Percentiles rank a stretch among this genome's conserved stretches.
Conservation (phyloP, 2,113 vertebrate genomes). For the Salvelinus fontinalis region DNA sequence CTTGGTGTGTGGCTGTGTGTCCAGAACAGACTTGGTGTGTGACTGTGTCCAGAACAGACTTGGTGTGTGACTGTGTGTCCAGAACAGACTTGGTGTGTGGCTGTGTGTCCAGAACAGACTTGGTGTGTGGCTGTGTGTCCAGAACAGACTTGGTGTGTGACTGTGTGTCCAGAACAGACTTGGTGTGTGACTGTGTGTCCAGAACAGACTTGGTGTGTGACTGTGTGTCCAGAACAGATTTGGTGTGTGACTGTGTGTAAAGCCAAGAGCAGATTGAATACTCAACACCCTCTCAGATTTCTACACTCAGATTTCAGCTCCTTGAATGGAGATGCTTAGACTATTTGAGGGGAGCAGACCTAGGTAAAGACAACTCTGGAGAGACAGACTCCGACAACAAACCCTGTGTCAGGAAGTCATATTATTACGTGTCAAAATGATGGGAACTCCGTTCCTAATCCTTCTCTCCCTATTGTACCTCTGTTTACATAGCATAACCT, state of each 20-base stretch:
- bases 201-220: neutral
- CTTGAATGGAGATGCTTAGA: conserved; percentile 41
- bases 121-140: conserved; percentile 2
- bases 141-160: neutral
- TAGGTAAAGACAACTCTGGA: conserved; percentile 31
- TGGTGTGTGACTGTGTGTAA: too few relatives aligned
- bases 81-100: neutral
- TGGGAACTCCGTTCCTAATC: too few relatives aligned
- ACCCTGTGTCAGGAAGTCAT: too few relatives aligned
- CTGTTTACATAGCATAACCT: too few relatives aligned
- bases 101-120: conserved; percentile 11
- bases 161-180: conserved; percentile 8
- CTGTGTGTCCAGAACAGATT: conserved; percentile 6
- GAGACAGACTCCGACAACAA: neutral
- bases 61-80: conserved; percentile 4
- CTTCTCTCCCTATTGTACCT: too few relatives aligned
- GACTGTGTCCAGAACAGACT: conserved; percentile 13
- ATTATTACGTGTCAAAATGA: too few relatives aligned
- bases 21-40: neutral
- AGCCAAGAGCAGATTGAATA: conserved; percentile 25
- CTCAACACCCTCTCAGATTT: conserved; percentile 25
- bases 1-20: neutral
- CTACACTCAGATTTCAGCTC: conserved; percentile 49
- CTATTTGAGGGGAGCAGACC: conserved; percentile 39
- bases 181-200: conserved; percentile 7